Percentiles rank a stretch among this genome's conserved stretches.
These are phyloP conservation scores for Carcharodon carcharias DNA, from an alignment of 2,797 vertebrate genomes.

Conservation along the genomic window DNA sequence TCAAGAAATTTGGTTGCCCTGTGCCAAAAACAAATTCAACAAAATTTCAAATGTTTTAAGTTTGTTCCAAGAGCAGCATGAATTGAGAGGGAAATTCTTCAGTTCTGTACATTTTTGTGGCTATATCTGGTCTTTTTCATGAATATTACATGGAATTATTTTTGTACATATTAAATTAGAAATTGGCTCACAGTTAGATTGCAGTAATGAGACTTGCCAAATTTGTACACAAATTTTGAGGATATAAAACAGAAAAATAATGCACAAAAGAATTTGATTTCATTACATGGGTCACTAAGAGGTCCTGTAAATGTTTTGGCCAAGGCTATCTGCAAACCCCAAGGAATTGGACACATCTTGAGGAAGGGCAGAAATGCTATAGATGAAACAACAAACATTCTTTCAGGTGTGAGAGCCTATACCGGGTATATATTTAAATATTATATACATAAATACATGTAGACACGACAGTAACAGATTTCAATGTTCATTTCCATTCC, in stretches of 20 bases:
- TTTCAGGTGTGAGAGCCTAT: not conserved
- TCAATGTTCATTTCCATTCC: not conserved
- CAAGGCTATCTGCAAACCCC: not conserved
- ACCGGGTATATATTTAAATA: not conserved
- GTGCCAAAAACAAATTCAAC: not conserved
- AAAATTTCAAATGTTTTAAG: not conserved
- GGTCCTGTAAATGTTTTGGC: not conserved
- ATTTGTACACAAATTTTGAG: not conserved
- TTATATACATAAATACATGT: not conserved
- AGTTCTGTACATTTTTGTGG: not conserved
- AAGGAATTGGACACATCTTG: not conserved
- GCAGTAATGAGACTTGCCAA: not conserved
- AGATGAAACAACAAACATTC: not conserved
- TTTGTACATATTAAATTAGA: not conserved
- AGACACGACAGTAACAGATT: not conserved
- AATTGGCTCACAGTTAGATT: not conserved
- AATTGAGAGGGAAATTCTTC: not conserved
- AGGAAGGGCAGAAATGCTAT: not conserved
- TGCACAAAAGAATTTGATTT: not conserved
- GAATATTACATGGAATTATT: not conserved
- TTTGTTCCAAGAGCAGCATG: not conserved
- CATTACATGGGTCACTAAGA: not conserved
- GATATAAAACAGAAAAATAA: not conserved
- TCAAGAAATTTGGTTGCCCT: not conserved
- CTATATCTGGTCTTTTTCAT: not conserved